phyloP scores from a whole-genome alignment of 2,888 invertebrate species.

The Sycophila texana region DNA sequence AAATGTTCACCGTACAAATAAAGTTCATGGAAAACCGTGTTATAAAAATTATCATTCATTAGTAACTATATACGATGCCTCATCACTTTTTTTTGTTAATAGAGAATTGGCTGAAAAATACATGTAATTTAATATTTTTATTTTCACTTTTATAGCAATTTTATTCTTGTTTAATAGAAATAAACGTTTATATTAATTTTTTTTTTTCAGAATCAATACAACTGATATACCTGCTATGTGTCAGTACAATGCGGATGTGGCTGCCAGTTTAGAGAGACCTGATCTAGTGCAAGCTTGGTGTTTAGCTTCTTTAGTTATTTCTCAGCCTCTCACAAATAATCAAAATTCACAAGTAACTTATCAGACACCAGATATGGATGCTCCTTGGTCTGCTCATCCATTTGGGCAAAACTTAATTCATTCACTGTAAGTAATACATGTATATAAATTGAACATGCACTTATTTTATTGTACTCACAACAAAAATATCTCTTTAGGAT shows the following conservation, averaged over 20 bases:
- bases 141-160: too few relatives aligned
- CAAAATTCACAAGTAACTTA: slow-evolving; percentile 64
- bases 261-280: slow-evolving; percentile 83
- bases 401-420: slow-evolving; percentile 91
- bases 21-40: slow-evolving; percentile 65
- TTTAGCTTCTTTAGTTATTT: slow-evolving; percentile 83
- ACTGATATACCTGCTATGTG: slow-evolving; percentile 81
- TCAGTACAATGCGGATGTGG: slow-evolving; percentile 86
- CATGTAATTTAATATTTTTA: slow-evolving; percentile 75
- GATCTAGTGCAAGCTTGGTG: slow-evolving; percentile 94
- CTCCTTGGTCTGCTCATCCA: slow-evolving; percentile 89
- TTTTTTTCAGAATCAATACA: slow-evolving; percentile 67
- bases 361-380: slow-evolving; percentile 75
- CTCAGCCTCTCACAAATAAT: slow-evolving; percentile 66
- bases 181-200: neutral
- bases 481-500: slow-evolving; percentile 78
- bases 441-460: neutral
- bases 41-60: slow-evolving; percentile 77
- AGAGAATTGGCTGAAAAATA: slow-evolving; percentile 90
- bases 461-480: neutral
- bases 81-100: slow-evolving; percentile 86
- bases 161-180: neutral
- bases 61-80: slow-evolving; percentile 85
- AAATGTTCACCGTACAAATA: slow-evolving; percentile 64
- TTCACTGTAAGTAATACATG: slow-evolving; percentile 82